Percentiles rank a stretch among this genome's conserved stretches.
These are phyloP conservation scores for Sapajus apella DNA, from an alignment of 2,113 vertebrate species.

Conservation along the genomic window DNA sequence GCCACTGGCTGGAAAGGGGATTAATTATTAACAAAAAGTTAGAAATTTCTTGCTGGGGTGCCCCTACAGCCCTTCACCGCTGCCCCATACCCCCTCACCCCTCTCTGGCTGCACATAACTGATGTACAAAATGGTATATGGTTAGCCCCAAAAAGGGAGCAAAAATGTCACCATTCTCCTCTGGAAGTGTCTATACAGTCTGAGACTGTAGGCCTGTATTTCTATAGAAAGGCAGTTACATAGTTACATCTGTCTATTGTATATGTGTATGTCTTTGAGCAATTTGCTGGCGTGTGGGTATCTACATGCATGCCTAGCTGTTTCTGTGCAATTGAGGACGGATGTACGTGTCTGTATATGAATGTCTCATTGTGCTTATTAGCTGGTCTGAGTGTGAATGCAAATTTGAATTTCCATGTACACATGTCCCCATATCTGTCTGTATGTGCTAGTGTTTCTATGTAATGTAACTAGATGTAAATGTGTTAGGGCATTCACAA, in stretches of 20 bases:
- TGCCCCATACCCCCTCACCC: neutral
- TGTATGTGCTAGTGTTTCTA: neutral
- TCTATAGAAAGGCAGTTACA: neutral
- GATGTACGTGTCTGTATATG: neutral
- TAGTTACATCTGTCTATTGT: neutral
- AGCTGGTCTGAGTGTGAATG: neutral
- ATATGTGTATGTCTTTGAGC: neutral
- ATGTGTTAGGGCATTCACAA: neutral
- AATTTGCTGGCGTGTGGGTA: neutral
- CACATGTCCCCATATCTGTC: neutral
- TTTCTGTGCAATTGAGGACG: neutral
- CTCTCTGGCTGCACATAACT: neutral
- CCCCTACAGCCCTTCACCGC: neutral
- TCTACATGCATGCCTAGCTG: neutral
- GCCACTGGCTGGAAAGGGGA: conserved; percentile 15
- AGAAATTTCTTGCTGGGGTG: conserved; percentile 40
- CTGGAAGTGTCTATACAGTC: neutral
- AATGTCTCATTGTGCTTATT: neutral
- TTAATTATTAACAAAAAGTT: conserved; percentile 59
- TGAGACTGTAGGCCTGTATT: conserved; percentile 10
- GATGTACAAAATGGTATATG: neutral
- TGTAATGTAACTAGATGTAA: conserved; percentile 9
- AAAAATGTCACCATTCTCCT: neutral
- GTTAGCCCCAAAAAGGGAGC: neutral
- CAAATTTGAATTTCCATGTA: conserved; percentile 46